Percentiles rank a stretch among this genome's conserved stretches.
phyloP scores from a whole-genome alignment of 2,113 vertebrate genomes.

The Delphinapterus leucas region DNA sequence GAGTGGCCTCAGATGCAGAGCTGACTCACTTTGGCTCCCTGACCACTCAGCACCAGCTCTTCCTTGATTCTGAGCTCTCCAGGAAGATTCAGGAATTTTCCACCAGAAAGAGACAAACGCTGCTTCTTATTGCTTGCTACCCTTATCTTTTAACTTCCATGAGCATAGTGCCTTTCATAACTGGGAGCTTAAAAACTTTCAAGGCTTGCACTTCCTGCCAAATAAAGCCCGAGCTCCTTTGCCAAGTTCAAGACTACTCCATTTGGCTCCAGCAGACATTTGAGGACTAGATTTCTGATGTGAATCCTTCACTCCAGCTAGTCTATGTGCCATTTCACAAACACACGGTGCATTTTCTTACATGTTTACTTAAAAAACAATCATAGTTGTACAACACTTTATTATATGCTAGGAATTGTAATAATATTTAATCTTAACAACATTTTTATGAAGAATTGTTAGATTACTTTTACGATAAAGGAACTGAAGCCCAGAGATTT shows the following conservation, averaged over 20 bases:
- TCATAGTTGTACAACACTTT: background rate
- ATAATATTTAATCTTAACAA: background rate
- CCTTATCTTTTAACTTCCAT: background rate
- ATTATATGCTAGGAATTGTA: background rate
- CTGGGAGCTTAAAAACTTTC: background rate
- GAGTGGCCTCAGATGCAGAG: accelerated
- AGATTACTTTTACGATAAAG: background rate
- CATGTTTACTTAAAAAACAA: background rate
- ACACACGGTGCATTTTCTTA: background rate
- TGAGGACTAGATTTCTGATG: background rate
- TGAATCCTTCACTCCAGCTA: background rate
- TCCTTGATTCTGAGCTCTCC: background rate
- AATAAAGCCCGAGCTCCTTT: background rate
- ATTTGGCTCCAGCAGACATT: background rate
- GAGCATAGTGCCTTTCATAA: background rate
- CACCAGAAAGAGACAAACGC: background rate
- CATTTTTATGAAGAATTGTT: background rate
- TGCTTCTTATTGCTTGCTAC: background rate
- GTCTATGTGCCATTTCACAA: too few relatives aligned
- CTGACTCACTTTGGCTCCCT: background rate
- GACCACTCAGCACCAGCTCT: accelerated
- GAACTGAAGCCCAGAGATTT: background rate
- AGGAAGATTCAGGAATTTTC: background rate
- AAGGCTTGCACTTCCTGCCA: background rate
- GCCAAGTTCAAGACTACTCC: background rate